phyloP scores from a whole-genome alignment of 2,888 invertebrate species.

The Eupithecia pulchellata region DNA sequence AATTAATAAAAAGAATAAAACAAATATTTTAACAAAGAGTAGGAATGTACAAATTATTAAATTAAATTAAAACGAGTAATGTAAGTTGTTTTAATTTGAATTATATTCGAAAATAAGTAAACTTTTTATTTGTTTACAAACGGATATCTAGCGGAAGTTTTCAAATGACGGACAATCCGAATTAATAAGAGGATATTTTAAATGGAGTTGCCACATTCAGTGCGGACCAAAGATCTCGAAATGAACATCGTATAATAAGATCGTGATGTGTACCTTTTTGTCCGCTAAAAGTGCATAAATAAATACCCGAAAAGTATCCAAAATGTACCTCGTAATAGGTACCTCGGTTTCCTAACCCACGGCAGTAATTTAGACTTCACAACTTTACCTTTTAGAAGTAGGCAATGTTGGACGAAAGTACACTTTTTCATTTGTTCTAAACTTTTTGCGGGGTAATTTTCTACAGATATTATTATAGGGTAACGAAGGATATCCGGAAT shows the following conservation, averaged over 20 bases:
- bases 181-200: too few species aligned
- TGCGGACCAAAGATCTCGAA: too few species aligned
- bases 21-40: too few species aligned
- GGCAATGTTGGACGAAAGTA: slow-evolving; percentile 20
- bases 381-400: slow-evolving; percentile 31
- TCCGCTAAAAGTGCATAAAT: slow-evolving; percentile 16
- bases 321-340: slow-evolving; percentile 27
- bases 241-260: too few species aligned
- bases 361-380: slow-evolving; percentile 35
- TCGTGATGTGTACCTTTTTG: not conserved
- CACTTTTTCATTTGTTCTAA: slow-evolving; percentile 33
- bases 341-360: slow-evolving; percentile 26
- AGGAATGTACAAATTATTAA: too few species aligned
- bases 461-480: slow-evolving; percentile 20
- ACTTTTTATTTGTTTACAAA: not conserved
- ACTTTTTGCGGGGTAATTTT: slow-evolving; percentile 27
- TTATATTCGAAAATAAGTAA: not conserved
- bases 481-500: not conserved
- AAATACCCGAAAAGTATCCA: slow-evolving; percentile 24
- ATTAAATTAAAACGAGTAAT: too few species aligned
- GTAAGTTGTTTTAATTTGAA: too few species aligned
- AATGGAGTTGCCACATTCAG: not conserved
- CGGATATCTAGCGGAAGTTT: not conserved
- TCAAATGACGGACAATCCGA: not conserved
- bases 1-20: too few species aligned